Percentiles rank a stretch among this genome's conserved stretches.
Evolutionary conservation across 2,888 invertebrate species (phyloP).

Genomic region (Saturnia pavonia): DNA sequence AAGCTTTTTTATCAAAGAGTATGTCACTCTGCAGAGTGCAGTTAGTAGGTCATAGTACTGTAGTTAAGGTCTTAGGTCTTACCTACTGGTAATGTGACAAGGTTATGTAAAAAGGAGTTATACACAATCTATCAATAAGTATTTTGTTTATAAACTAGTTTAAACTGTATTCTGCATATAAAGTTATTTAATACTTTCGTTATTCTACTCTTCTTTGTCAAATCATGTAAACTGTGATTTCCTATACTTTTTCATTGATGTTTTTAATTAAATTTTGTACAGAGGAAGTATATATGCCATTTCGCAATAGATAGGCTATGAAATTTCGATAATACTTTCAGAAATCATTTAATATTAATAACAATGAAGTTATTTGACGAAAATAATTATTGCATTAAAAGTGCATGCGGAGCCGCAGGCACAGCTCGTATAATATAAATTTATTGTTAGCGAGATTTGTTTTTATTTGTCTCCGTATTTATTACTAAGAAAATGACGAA

Average conservation of each 20-base stretch:
- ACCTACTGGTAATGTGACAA: not conserved
- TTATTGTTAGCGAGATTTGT: not conserved
- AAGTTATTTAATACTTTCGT: not conserved
- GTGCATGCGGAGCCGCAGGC: no score
- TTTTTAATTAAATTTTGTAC: not conserved
- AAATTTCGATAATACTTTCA: no score
- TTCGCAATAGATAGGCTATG: no score
- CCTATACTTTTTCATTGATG: not conserved
- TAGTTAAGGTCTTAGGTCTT: not conserved
- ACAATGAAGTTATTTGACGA: no score
- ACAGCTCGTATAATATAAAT: not conserved
- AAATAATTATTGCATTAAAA: no score
- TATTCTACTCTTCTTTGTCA: not conserved
- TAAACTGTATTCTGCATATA: not conserved
- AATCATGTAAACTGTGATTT: not conserved
- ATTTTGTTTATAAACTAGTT: constrained; percentile 4
- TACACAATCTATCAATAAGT: not conserved
- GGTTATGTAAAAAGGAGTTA: not conserved
- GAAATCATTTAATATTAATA: no score
- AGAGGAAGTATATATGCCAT: no score
- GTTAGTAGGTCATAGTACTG: not conserved
- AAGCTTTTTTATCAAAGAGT: not conserved
- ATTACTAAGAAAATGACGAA: constrained; percentile 13
- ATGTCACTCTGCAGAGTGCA: not conserved
- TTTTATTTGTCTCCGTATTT: not conserved